Percentiles rank a stretch among this genome's conserved stretches.
Conservation (phyloP, 1,140 invertebrate genomes). For the Drosophila pandora region DNA sequence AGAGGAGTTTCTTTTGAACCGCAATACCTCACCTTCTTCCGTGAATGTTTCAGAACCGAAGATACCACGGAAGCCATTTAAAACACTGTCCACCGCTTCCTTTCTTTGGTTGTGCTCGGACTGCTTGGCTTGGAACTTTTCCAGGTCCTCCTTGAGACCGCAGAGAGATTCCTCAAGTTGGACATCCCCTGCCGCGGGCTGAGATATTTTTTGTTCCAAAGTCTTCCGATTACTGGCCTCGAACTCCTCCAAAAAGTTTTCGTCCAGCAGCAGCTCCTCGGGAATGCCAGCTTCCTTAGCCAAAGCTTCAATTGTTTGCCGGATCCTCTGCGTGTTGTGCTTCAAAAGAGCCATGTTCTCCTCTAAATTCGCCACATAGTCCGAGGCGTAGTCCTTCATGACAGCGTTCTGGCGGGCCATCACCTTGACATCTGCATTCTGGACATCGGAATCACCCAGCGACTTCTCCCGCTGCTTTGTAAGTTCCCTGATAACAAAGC, state of each 20-base stretch:
- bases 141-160: constrained; percentile 58
- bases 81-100: constrained; percentile 41
- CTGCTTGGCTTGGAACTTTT: constrained; percentile 58
- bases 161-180: constrained; percentile 41
- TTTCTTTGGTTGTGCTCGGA: constrained; percentile 39
- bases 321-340: constrained; percentile 29
- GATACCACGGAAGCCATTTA: constrained; percentile 35
- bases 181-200: not conserved
- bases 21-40: constrained; percentile 17
- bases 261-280: constrained; percentile 25
- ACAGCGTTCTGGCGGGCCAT: constrained; percentile 54
- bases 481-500: constrained; percentile 66
- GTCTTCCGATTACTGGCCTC: constrained; percentile 41
- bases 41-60: constrained; percentile 10
- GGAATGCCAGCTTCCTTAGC: constrained; percentile 31
- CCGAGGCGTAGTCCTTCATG: constrained; percentile 65
- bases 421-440: constrained; percentile 27
- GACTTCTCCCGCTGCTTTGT: constrained; percentile 70
- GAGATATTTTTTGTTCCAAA: constrained; percentile 23
- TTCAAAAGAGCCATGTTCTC: constrained; percentile 18
- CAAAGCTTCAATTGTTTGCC: constrained; percentile 20
- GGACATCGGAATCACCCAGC: constrained; percentile 2
- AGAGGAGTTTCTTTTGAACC: not conserved
- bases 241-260: constrained; percentile 55
- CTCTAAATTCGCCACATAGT: constrained; percentile 54